Conservation (phyloP, 2,888 invertebrate genomes). For the Thymelicus acteon region DNA sequence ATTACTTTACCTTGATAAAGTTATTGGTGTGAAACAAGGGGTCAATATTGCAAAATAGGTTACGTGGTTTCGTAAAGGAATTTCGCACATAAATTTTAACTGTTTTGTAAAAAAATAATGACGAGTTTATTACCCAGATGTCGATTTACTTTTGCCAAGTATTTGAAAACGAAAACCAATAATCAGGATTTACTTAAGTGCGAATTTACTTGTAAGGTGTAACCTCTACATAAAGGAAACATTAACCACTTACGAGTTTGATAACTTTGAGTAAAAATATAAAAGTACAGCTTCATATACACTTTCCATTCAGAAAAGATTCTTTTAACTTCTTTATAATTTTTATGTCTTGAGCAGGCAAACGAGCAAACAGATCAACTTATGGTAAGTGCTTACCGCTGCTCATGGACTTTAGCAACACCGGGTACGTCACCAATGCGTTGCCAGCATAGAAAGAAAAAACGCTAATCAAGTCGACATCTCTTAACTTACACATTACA, state of each 20-base stretch:
- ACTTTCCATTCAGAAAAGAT: not conserved
- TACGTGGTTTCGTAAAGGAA: too few relatives aligned
- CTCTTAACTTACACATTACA: too few relatives aligned
- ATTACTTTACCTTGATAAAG: constrained; percentile 9
- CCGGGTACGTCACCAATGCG: too few relatives aligned
- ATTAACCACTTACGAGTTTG: constrained; percentile 1
- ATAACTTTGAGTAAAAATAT: constrained; percentile 4
- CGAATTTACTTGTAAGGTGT: not conserved
- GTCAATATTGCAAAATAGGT: not conserved
- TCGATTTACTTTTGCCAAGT: not conserved
- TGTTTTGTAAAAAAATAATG: not conserved
- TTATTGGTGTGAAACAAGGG: constrained; percentile 8
- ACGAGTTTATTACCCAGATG: not conserved
- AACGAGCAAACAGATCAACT: too few relatives aligned
- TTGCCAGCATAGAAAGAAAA: too few relatives aligned
- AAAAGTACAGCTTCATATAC: not conserved
- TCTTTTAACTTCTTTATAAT: too few relatives aligned
- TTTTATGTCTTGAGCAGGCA: too few relatives aligned
- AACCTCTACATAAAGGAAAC: not conserved
- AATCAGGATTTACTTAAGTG: not conserved
- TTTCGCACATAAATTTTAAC: too few relatives aligned
- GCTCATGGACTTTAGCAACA: too few relatives aligned
- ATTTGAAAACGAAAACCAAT: not conserved
- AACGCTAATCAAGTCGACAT: too few relatives aligned
- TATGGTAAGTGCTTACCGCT: too few relatives aligned